These are phyloP conservation scores for Drosophila sp. DNA, from an alignment of 1,140 invertebrate species.

Conservation along the genomic window DNA sequence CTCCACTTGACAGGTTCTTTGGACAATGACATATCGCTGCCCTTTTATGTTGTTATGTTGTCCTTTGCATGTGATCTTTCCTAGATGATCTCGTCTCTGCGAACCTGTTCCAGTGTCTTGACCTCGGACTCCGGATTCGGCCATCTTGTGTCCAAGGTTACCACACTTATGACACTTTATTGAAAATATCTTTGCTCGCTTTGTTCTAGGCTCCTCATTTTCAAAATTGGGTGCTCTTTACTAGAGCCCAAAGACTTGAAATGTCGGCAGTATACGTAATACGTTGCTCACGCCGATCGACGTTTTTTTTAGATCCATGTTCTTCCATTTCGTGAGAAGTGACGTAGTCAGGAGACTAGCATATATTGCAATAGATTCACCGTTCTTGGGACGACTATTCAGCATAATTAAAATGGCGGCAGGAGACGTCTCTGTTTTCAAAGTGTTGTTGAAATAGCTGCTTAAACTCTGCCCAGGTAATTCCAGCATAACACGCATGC, in stretches of 20 bases:
- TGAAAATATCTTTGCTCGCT: not conserved
- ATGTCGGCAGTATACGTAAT: not conserved
- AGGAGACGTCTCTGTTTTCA: not conserved
- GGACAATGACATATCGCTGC: not conserved
- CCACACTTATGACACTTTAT: slow-evolving; percentile 1
- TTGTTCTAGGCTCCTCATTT: not conserved
- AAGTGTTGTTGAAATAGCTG: not conserved
- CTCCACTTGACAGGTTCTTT: not conserved
- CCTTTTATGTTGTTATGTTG: not conserved
- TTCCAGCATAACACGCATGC: no score
- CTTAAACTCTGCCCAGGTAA: no score
- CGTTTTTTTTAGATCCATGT: not conserved
- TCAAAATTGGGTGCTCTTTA: not conserved
- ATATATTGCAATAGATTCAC: not conserved
- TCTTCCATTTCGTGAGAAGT: not conserved
- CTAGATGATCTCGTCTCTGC: not conserved
- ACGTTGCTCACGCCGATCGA: not conserved
- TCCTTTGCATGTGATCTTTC: not conserved
- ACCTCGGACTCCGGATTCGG: not conserved
- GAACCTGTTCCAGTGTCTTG: not conserved
- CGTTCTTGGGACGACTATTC: not conserved
- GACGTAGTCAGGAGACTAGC: not conserved
- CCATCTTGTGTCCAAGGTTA: slow-evolving; percentile 3
- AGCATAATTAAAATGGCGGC: not conserved
- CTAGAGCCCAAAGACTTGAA: not conserved